phyloP scores from a whole-genome alignment of 2,888 invertebrate species.

The Tillus elongatus region DNA sequence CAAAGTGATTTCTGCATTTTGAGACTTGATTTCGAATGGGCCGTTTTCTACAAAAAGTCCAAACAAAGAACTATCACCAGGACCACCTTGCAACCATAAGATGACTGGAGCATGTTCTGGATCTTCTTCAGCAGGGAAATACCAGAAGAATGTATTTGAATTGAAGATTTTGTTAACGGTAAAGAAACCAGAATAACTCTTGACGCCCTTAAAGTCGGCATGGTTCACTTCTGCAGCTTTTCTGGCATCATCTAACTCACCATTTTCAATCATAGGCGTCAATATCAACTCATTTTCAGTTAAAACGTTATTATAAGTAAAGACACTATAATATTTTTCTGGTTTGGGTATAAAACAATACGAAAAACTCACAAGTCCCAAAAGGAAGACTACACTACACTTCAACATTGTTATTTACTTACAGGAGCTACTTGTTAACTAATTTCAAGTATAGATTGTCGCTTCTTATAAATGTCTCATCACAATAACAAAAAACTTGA shows the following conservation, averaged over 20 bases:
- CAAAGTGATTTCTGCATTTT: slow-evolving; percentile 41
- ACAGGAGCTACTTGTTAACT: no score
- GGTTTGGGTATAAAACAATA: no score
- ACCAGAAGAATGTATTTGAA: slow-evolving; percentile 89
- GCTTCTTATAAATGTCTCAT: no score
- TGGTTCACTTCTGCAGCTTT: slow-evolving; percentile 45
- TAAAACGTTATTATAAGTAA: no score
- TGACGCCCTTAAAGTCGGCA: slow-evolving; percentile 39
- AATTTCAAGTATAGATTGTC: no score
- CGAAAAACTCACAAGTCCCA: no score
- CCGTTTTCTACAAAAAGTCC: slow-evolving; percentile 81
- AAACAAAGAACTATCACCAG: slow-evolving; percentile 69
- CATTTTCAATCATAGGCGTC: slow-evolving; percentile 58
- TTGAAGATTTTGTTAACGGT: slow-evolving; percentile 70
- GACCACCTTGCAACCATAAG: slow-evolving; percentile 81
- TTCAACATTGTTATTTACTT: no score
- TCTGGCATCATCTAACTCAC: slow-evolving; percentile 54
- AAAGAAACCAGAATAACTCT: slow-evolving; percentile 69
- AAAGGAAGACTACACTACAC: no score
- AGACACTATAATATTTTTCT: no score
- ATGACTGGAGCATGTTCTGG: slow-evolving; percentile 57
- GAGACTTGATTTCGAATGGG: slow-evolving; percentile 44
- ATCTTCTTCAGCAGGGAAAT: slow-evolving; percentile 61
- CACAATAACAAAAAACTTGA: no score
- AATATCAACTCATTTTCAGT: no score